A percentile compares a stretch with the other conserved stretches of the same genome.
Evolutionary conservation across 1,140 invertebrate genomes (phyloP).

Genomic region (Alviniconcha marisindica): DNA sequence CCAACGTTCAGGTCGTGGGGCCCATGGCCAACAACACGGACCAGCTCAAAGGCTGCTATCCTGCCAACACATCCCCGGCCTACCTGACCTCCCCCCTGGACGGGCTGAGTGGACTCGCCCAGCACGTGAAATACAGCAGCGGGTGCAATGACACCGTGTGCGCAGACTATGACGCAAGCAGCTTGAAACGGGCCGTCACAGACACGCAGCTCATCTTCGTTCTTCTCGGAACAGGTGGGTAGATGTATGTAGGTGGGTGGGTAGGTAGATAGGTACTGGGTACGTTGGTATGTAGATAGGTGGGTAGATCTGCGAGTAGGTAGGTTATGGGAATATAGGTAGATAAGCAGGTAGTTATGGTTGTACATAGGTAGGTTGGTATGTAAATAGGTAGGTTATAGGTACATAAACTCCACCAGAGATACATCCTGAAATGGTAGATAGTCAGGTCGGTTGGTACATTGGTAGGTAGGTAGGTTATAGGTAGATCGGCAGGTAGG

Average conservation of each 20-base stretch:
- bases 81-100: constrained; percentile 65
- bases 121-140: not conserved
- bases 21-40: constrained; percentile 72
- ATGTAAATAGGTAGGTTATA: too few relatives aligned
- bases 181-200: not conserved
- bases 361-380: too few relatives aligned
- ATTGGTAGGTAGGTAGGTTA: too few relatives aligned
- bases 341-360: too few relatives aligned
- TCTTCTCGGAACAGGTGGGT: not conserved
- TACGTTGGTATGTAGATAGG: too few relatives aligned
- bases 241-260: not conserved
- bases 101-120: constrained; percentile 53
- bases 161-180: not conserved
- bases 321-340: too few relatives aligned
- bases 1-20: constrained; percentile 74
- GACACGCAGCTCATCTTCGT: not conserved
- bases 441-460: too few relatives aligned
- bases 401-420: too few relatives aligned
- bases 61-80: constrained; percentile 55
- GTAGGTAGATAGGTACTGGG: too few relatives aligned
- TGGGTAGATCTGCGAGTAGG: too few relatives aligned
- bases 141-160: not conserved
- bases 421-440: too few relatives aligned
- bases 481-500: too few relatives aligned
- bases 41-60: constrained; percentile 71